Evolutionary conservation across 2,113 vertebrate species (phyloP).

Genomic region (Cynoglossus semilaevis): DNA sequence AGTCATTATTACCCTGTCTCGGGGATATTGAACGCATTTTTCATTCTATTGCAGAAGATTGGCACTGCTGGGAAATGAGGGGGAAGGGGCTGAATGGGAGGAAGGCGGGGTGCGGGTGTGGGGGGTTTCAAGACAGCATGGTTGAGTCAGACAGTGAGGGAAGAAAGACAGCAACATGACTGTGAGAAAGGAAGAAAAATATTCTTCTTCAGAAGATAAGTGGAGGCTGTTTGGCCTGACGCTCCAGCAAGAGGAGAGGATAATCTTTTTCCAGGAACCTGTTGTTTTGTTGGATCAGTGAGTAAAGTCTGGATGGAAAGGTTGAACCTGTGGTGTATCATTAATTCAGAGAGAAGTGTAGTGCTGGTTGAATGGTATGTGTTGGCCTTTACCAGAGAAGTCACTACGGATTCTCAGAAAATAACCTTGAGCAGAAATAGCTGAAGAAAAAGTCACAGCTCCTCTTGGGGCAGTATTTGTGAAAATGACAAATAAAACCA

Average conservation of each 20-base stretch:
- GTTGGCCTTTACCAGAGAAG: slow-evolving; percentile 18
- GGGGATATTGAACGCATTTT: slow-evolving; percentile 71
- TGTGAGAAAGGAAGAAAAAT: slow-evolving; percentile 10
- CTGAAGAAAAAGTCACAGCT: background rate
- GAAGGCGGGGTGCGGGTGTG: background rate
- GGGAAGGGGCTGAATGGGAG: no score
- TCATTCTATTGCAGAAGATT: slow-evolving; percentile 68
- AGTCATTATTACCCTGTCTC: slow-evolving; percentile 70
- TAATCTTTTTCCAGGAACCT: slow-evolving; percentile 42
- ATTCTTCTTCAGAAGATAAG: slow-evolving; percentile 31
- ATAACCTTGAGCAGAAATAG: slow-evolving; percentile 26
- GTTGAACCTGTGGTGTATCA: slow-evolving; percentile 17
- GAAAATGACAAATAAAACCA: slow-evolving; percentile 4
- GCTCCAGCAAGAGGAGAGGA: slow-evolving; percentile 18
- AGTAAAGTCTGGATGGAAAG: slow-evolving; percentile 25
- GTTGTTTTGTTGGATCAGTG: slow-evolving; percentile 45
- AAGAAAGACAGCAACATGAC: slow-evolving; percentile 20
- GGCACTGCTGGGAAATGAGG: slow-evolving; percentile 42
- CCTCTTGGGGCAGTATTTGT: background rate
- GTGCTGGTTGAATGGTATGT: slow-evolving; percentile 3
- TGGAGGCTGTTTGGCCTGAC: slow-evolving; percentile 30
- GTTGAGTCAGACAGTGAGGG: slow-evolving; percentile 25
- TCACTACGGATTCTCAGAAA: slow-evolving; percentile 16
- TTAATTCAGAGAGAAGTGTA: slow-evolving; percentile 40
- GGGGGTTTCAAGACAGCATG: slow-evolving; percentile 28